phyloP scores from a whole-genome alignment of 2,113 vertebrate genomes.

The Apaloderma vittatum region DNA sequence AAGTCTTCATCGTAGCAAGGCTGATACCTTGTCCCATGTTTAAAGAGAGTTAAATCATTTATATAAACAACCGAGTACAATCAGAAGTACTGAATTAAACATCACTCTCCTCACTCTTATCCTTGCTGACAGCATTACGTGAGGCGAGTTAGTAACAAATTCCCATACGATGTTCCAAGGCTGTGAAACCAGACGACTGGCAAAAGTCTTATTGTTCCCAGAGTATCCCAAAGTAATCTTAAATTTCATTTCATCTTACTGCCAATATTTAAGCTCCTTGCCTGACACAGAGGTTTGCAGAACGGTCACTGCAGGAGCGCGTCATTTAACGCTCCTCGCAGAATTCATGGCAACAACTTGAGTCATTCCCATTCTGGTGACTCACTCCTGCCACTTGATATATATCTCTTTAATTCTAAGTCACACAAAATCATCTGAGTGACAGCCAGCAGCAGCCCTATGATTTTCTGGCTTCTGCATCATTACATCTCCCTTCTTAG shows the following conservation, averaged over 20 bases:
- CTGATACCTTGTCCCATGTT: background rate
- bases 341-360: slow-evolving; percentile 65
- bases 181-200: background rate
- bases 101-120: background rate
- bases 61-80: background rate
- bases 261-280: slow-evolving; percentile 17
- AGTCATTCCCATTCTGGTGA: slow-evolving; percentile 66
- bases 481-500: slow-evolving; percentile 38
- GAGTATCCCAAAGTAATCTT: background rate
- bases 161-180: background rate
- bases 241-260: slow-evolving; percentile 8
- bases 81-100: background rate
- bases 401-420: slow-evolving; percentile 47
- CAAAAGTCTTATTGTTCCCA: background rate
- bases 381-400: slow-evolving; percentile 60
- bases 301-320: background rate
- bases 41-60: background rate
- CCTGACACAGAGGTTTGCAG: slow-evolving; percentile 35
- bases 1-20: background rate
- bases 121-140: background rate
- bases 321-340: slow-evolving; percentile 44
- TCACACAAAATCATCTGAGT: slow-evolving; percentile 48
- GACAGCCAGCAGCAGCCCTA: slow-evolving; percentile 55
- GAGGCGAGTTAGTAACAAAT: background rate
- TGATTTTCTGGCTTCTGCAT: slow-evolving; percentile 64